Conservation (phyloP, 2,888 invertebrate species). For the Maniola hyperantus region DNA sequence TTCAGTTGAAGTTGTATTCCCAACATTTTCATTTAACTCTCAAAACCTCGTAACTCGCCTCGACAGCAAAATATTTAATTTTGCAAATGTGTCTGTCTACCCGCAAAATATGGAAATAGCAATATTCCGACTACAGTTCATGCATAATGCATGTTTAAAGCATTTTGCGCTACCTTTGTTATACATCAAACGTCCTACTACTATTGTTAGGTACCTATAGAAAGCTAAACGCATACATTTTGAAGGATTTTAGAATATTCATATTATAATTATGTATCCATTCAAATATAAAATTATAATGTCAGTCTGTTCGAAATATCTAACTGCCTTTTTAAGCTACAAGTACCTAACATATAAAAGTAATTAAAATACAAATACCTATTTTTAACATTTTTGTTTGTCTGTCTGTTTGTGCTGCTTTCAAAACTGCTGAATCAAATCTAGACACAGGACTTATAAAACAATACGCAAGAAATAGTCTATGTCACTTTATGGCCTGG, state of each 20-base stretch:
- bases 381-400: no score
- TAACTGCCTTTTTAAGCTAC: no score
- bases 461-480: no score
- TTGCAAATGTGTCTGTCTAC: slow-evolving; percentile 42
- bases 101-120: slow-evolving; percentile 44
- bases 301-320: no score
- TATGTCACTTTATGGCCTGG: no score
- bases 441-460: no score
- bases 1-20: neutral
- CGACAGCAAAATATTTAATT: slow-evolving; percentile 43
- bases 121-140: slow-evolving; percentile 42
- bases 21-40: slow-evolving; percentile 10
- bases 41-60: slow-evolving; percentile 10
- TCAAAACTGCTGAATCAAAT: no score
- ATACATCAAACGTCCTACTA: slow-evolving; percentile 33
- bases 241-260: neutral
- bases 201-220: neutral
- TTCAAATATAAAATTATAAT: no score
- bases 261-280: no score
- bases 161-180: slow-evolving; percentile 36
- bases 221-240: neutral
- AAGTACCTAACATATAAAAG: no score
- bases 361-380: no score
- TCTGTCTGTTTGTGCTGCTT: no score
- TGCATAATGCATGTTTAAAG: slow-evolving; percentile 44